phyloP scores from a whole-genome alignment of 2,113 vertebrate genomes.

The Boulengeromyrus knoepffleri region DNA sequence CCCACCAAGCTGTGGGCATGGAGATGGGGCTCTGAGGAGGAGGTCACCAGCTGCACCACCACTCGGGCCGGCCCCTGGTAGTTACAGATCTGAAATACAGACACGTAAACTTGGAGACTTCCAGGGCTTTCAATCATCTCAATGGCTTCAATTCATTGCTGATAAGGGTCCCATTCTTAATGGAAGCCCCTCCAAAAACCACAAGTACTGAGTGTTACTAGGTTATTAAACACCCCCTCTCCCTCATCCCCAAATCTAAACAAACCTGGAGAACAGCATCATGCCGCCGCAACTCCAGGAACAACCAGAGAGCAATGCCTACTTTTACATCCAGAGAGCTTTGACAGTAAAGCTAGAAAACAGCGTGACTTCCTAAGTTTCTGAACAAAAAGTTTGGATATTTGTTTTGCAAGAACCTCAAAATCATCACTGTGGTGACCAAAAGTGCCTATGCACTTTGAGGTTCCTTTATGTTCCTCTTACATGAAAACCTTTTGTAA shows the following conservation, averaged over 20 bases:
- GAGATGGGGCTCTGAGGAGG: constrained; percentile 66
- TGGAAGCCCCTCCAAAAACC: background rate
- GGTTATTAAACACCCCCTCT: background rate
- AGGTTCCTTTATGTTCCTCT: background rate
- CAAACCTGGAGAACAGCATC: background rate
- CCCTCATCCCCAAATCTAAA: background rate
- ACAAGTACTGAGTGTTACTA: background rate
- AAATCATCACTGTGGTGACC: background rate
- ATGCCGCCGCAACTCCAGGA: background rate
- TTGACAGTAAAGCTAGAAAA: background rate
- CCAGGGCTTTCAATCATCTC: background rate
- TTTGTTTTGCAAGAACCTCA: background rate
- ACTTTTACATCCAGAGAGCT: background rate
- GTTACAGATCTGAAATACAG: constrained; percentile 73
- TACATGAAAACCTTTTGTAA: background rate
- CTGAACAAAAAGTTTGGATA: background rate
- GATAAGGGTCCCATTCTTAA: background rate
- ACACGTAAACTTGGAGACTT: background rate
- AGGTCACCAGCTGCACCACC: constrained; percentile 92
- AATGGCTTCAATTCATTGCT: background rate
- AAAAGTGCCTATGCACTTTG: background rate
- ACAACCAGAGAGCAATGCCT: background rate
- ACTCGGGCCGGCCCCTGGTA: constrained; percentile 87
- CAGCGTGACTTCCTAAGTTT: background rate
- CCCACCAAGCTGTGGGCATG: constrained; percentile 97